phyloP scores from a whole-genome alignment of 2,888 invertebrate genomes.

The Crepidodera aurea region DNA sequence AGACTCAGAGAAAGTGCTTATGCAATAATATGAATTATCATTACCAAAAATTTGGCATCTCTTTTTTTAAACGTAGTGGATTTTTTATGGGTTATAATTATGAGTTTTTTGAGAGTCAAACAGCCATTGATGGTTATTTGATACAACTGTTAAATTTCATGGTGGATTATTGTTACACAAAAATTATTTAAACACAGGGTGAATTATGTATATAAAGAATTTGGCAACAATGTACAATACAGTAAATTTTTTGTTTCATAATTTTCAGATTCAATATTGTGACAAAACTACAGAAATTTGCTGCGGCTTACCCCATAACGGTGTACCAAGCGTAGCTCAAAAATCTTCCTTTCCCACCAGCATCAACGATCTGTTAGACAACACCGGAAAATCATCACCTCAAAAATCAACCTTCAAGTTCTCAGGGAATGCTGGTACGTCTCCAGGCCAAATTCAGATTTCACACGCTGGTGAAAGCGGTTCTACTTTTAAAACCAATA shows the following conservation, averaged over 20 bases:
- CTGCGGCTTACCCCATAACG: conserved; percentile 39
- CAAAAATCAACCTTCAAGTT: conserved; percentile 51
- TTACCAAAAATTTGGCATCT: neutral
- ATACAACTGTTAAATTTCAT: too few species aligned
- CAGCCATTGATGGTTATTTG: too few species aligned
- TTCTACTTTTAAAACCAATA: conserved; percentile 44
- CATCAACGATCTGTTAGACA: conserved; percentile 44
- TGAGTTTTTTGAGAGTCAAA: too few species aligned
- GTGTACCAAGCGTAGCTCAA: conserved; percentile 13
- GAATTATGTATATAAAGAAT: too few species aligned
- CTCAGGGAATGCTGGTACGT: conserved; percentile 48
- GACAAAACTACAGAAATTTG: conserved; percentile 44
- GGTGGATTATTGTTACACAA: too few species aligned
- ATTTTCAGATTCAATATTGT: conserved; percentile 36
- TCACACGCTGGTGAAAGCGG: conserved; percentile 55
- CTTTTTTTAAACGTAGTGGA: too few species aligned
- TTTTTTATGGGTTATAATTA: too few species aligned
- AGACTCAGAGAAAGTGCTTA: neutral
- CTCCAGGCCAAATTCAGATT: conserved; percentile 53
- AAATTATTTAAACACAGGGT: too few species aligned
- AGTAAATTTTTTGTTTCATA: too few species aligned
- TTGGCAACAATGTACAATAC: too few species aligned
- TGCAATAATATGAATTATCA: neutral
- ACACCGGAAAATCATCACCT: conserved; percentile 52
- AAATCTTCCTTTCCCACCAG: conserved; percentile 41